phyloP scores from a whole-genome alignment of 2,797 vertebrate genomes.

The Enteromius trimaculatus region DNA sequence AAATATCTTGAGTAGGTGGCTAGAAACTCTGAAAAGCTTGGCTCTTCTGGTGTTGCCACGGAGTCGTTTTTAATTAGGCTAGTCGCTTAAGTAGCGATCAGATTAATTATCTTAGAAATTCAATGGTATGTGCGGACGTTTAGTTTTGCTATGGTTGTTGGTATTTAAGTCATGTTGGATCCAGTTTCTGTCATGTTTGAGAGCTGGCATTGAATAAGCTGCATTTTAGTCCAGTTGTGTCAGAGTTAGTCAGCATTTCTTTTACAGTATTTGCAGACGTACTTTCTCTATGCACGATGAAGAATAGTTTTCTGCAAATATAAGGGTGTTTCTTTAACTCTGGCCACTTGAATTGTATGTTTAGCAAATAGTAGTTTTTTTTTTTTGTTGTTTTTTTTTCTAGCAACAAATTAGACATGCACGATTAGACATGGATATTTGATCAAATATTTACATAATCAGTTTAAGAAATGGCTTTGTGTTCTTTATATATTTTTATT shows the following conservation, averaged over 20 bases:
- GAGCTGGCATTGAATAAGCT: background rate
- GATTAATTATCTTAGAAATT: background rate
- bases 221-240: background rate
- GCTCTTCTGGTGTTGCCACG: slow-evolving; percentile 51
- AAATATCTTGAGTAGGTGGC: slow-evolving; percentile 19
- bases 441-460: background rate
- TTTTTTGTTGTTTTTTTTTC: background rate
- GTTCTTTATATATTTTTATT: background rate
- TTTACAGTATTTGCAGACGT: slow-evolving; percentile 36
- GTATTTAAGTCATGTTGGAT: background rate
- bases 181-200: background rate
- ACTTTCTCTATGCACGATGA: background rate
- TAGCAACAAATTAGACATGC: background rate
- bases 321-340: slow-evolving; percentile 31
- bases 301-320: slow-evolving; percentile 42
- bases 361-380: background rate
- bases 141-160: slow-evolving; percentile 6
- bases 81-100: background rate
- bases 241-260: background rate
- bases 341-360: background rate
- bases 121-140: background rate
- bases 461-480: background rate
- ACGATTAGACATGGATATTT: background rate
- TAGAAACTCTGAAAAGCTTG: slow-evolving; percentile 41
- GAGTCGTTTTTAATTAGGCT: background rate